Evolutionary conservation across 2,888 invertebrate genomes (phyloP).

Genomic region (Tinea semifulvella): DNA sequence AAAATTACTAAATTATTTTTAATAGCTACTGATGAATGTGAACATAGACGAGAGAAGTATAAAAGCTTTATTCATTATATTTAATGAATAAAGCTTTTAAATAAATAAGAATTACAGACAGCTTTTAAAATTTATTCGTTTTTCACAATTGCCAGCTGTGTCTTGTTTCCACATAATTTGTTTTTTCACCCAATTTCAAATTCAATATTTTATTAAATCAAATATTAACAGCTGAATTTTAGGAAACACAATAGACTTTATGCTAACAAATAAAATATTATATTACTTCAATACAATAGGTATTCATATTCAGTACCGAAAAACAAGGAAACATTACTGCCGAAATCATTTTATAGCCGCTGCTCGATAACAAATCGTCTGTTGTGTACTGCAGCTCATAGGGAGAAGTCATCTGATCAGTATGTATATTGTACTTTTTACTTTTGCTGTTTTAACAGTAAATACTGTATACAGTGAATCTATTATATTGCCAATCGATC

Average conservation of each 20-base stretch:
- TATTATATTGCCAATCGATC: neutral
- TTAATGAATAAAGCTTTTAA: no score
- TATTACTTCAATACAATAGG: no score
- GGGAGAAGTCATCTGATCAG: neutral
- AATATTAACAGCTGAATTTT: neutral
- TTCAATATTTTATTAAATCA: neutral
- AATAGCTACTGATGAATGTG: no score
- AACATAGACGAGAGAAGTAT: no score
- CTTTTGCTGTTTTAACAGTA: neutral
- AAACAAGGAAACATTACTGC: neutral
- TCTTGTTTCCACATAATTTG: no score
- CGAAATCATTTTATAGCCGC: neutral
- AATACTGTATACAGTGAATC: neutral
- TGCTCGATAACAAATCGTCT: neutral
- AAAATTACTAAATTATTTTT: no score
- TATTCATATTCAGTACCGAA: no score
- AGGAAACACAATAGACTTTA: neutral
- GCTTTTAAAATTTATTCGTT: no score
- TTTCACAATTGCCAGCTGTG: no score
- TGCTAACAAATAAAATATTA: neutral
- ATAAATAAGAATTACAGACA: no score
- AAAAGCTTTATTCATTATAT: no score
- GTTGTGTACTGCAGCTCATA: neutral
- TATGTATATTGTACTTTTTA: constrained; percentile 2
- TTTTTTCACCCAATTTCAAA: no score